These are phyloP conservation scores for Grammomys dolichurus DNA, from an alignment of 2,113 vertebrate species.

Conservation along the genomic window DNA sequence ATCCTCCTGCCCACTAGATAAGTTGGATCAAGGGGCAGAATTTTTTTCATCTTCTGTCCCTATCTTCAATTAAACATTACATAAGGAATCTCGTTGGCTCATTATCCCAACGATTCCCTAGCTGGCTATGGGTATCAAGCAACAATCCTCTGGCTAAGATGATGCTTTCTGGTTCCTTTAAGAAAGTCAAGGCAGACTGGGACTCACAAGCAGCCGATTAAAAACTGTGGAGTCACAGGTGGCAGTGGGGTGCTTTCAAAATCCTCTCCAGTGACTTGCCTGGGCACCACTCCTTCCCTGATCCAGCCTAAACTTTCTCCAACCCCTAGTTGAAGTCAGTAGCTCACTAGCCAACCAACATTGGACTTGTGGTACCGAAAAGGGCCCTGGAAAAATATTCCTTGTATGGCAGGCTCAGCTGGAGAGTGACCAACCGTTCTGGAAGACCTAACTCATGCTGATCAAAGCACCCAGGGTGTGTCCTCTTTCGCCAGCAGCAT, in stretches of 20 bases:
- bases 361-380: accelerated
- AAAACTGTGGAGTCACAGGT: not conserved
- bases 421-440: not conserved
- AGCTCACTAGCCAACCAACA: not conserved
- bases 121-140: not conserved
- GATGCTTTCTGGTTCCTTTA: not conserved
- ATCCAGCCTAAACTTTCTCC: not conserved
- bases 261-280: not conserved
- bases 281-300: not conserved
- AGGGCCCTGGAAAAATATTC: not conserved
- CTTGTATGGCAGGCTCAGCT: not conserved
- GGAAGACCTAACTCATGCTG: not conserved
- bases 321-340: not conserved
- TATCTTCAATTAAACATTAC: not conserved
- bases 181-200: too few relatives aligned
- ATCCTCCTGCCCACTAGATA: not conserved
- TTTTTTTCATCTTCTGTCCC: not conserved
- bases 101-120: not conserved
- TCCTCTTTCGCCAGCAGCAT: not conserved
- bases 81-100: not conserved
- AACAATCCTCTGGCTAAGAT: not conserved
- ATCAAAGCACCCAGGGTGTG: not conserved
- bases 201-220: not conserved
- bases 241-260: not conserved
- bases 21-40: not conserved